These are phyloP conservation scores for Apamea anceps DNA, from an alignment of 2,888 invertebrate species.

Conservation along the genomic window DNA sequence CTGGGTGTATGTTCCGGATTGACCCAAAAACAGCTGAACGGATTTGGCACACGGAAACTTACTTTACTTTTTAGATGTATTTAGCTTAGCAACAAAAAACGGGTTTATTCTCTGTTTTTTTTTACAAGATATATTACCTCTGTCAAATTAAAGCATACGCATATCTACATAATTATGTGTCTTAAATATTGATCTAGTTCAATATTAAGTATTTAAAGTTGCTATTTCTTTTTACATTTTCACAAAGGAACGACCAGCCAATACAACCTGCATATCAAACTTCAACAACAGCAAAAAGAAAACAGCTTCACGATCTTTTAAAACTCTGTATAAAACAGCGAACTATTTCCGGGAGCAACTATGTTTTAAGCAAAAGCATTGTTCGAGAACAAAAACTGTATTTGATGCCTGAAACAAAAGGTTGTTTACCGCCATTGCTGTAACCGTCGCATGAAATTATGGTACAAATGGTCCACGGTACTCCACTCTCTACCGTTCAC, in stretches of 20 bases:
- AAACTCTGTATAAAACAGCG: slow-evolving; percentile 38
- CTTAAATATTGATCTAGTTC: no score
- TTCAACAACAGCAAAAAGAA: slow-evolving; percentile 33
- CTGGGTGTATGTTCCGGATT: no score
- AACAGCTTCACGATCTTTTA: slow-evolving; percentile 42
- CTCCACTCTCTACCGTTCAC: slow-evolving; percentile 45
- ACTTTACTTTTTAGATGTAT: no score
- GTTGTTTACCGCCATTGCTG: slow-evolving; percentile 47
- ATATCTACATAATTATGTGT: no score
- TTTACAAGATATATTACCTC: no score
- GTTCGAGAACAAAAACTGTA: slow-evolving; percentile 62
- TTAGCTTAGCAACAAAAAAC: no score
- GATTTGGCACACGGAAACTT: no score
- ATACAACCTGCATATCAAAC: slow-evolving; percentile 24
- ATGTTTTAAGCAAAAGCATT: slow-evolving; percentile 50
- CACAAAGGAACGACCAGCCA: background rate
- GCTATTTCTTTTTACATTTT: background rate
- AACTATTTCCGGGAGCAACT: slow-evolving; percentile 56
- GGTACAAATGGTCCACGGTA: slow-evolving; percentile 59
- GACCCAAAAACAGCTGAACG: no score
- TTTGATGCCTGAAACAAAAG: slow-evolving; percentile 65
- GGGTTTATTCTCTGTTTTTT: no score
- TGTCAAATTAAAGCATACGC: no score
- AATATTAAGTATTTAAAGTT: background rate
- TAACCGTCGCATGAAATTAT: slow-evolving; percentile 61